These are phyloP conservation scores for Trogon melanurus DNA, from an alignment of 2,113 vertebrate species.

Conservation along the genomic window DNA sequence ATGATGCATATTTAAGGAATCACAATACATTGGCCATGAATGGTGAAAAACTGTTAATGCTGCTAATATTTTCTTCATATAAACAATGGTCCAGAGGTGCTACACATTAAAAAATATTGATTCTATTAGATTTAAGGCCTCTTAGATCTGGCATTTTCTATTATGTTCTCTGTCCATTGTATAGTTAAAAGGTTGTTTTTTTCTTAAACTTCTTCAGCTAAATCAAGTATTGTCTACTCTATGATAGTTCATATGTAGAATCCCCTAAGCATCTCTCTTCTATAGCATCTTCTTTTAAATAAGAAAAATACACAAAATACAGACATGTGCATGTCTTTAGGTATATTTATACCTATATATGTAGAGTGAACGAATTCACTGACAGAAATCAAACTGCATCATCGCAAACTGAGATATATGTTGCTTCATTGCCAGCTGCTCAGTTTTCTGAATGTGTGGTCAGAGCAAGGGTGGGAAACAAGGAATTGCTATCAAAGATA, in stretches of 20 bases:
- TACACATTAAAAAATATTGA: neutral
- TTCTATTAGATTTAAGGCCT: neutral
- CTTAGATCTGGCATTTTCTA: neutral
- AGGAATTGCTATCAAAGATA: neutral
- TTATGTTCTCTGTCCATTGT: neutral
- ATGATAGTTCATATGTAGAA: neutral
- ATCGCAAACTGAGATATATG: neutral
- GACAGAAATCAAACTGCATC: neutral
- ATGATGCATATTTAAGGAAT: neutral
- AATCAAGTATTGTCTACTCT: neutral
- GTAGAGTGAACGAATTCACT: neutral
- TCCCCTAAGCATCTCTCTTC: neutral
- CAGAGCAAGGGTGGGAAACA: neutral
- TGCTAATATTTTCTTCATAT: neutral
- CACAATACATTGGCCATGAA: neutral
- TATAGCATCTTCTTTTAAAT: neutral
- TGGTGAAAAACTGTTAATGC: neutral
- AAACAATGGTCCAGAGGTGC: neutral
- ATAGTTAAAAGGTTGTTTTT: neutral
- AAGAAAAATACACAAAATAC: neutral
- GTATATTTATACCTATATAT: accelerated
- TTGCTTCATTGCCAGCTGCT: neutral
- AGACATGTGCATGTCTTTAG: accelerated
- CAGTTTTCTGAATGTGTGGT: neutral
- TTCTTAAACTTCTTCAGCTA: neutral